Evolutionary conservation across 2,113 vertebrate genomes (phyloP).

Genomic region (Hydropotes inermis): DNA sequence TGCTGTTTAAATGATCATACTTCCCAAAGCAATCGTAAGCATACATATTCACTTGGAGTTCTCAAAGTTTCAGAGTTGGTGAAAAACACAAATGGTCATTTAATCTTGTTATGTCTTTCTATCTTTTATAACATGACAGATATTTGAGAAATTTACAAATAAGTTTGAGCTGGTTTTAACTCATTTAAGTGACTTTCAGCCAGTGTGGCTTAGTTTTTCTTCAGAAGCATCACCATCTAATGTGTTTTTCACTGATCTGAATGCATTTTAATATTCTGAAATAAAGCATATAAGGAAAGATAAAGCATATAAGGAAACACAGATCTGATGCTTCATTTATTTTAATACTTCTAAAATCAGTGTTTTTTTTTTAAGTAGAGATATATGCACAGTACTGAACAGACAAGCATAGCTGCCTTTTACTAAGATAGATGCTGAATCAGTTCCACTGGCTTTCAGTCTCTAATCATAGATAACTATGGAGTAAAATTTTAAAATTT

Average conservation of each 20-base stretch:
- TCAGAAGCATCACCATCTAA: not conserved
- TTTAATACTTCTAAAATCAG: not conserved
- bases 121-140: not conserved
- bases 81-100: not conserved
- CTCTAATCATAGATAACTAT: not conserved
- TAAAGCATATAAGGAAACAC: not conserved
- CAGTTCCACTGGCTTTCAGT: not conserved
- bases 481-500: not conserved
- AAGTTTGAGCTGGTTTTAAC: not conserved
- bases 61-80: not conserved
- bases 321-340: not conserved
- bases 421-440: not conserved
- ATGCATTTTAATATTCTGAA: not conserved
- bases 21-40: not conserved
- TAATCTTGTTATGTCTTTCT: not conserved
- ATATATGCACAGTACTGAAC: not conserved
- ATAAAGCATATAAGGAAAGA: not conserved
- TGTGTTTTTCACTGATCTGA: not conserved
- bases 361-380: not conserved
- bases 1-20: not conserved
- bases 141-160: not conserved
- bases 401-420: not conserved
- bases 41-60: not conserved
- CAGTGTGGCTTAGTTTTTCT: not conserved
- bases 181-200: not conserved